Percentiles rank a stretch among this genome's conserved stretches.
These are phyloP conservation scores for Drosophila ohnishii DNA, from an alignment of 1,140 invertebrate genomes.

Conservation along the genomic window DNA sequence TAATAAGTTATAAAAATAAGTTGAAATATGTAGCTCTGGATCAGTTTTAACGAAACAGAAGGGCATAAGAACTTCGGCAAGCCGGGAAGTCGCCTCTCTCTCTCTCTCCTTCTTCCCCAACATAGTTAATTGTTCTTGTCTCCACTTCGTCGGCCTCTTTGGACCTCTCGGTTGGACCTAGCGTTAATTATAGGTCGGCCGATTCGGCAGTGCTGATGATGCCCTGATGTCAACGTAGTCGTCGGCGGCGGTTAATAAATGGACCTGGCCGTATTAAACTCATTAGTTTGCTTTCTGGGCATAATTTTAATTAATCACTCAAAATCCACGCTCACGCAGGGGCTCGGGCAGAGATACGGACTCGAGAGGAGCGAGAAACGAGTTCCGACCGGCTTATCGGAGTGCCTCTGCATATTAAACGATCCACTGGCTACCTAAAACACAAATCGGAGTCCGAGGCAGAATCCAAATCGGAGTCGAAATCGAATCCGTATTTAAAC, in stretches of 20 bases:
- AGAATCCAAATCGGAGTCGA: conserved; percentile 32
- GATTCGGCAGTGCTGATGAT: conserved; percentile 41
- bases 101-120: background rate
- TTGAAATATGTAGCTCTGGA: no score
- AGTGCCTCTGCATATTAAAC: conserved; percentile 67
- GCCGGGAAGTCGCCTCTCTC: background rate
- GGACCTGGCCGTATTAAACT: conserved; percentile 74
- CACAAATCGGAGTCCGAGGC: conserved; percentile 36
- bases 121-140: conserved; percentile 16
- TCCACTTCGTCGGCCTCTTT: conserved; percentile 50
- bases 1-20: background rate
- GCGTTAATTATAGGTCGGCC: conserved; percentile 76
- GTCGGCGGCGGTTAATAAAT: conserved; percentile 64
- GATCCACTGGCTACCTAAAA: conserved; percentile 65
- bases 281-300: conserved; percentile 78
- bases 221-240: conserved; percentile 62
- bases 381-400: conserved; percentile 47
- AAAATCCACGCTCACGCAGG: conserved; percentile 58
- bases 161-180: conserved; percentile 57
- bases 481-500: conserved; percentile 49
- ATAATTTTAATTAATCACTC: conserved; percentile 82
- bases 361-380: conserved; percentile 45
- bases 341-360: conserved; percentile 10
- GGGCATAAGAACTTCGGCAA: conserved; percentile 3
- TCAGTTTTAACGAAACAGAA: background rate